Evolutionary conservation across 1,140 invertebrate species (phyloP).

Genomic region (Ceratoteleas bidentatus): DNA sequence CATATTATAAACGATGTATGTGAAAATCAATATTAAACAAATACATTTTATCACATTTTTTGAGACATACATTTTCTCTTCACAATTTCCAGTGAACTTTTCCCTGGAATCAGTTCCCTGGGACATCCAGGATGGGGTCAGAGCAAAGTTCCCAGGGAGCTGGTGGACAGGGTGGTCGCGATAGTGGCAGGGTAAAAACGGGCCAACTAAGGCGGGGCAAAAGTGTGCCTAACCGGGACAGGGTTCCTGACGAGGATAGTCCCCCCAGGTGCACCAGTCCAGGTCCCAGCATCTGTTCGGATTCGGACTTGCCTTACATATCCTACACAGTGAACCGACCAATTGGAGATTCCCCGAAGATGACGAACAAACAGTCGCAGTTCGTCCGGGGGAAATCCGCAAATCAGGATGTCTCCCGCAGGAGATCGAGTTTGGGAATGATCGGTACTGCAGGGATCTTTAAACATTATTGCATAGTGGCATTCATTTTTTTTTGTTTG

Average conservation of each 20-base stretch:
- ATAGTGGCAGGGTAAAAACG: conserved; percentile 66
- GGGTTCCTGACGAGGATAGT: conserved; percentile 78
- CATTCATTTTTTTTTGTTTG: too few species aligned
- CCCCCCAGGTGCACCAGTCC: conserved; percentile 88
- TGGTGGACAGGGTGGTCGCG: conserved; percentile 66
- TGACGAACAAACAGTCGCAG: conserved; percentile 83
- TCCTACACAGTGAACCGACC: conserved; percentile 96
- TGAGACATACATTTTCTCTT: too few species aligned
- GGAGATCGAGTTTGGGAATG: conserved; percentile 71
- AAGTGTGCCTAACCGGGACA: conserved; percentile 82
- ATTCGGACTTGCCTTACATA: conserved; percentile 95
- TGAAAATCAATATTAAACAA: too few species aligned
- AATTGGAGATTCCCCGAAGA: conserved; percentile 92
- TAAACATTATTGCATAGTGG: too few species aligned
- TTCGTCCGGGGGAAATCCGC: conserved; percentile 78
- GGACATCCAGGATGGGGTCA: conserved; percentile 81
- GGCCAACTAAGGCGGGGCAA: conserved; percentile 81
- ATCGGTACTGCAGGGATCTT: conserved; percentile 46
- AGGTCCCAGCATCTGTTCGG: conserved; percentile 92
- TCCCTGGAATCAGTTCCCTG: too few species aligned
- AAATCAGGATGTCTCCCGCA: conserved; percentile 72
- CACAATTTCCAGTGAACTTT: too few species aligned
- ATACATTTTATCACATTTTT: too few species aligned
- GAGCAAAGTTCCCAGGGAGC: conserved; percentile 82
- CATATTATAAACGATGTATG: too few species aligned